Evolutionary conservation across 2,888 invertebrate genomes (phyloP), one percentile per base, ranked within the genome.

Genomic region (Mechanitis messenoides): DNA sequence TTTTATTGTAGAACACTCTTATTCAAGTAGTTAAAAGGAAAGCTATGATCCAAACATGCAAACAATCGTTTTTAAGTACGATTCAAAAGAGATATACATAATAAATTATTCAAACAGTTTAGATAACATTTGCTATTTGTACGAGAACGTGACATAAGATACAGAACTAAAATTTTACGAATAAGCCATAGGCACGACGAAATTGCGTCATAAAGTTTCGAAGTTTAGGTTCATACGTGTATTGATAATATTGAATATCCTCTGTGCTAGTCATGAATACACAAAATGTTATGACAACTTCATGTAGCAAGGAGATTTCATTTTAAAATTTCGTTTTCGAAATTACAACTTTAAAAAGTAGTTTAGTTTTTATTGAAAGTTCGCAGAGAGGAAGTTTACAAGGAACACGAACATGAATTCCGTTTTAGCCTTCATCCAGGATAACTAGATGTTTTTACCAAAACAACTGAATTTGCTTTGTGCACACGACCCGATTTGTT

Each of bases 391-490:
- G 62, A 56, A 45, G 47, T 53, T 45, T 53, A 55, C 45, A 55
- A 50, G 58, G 60, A 61, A 61, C 47, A 58, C 50, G 64, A 58
- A 63, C 63, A 67, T 50, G 65, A 56, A 56, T 63, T 65, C 53
- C 63, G 59, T 65, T 67, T 65, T 55, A 67, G 63, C 63, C 56
- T 61, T 56, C 60, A 60, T 50, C 46, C 59, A 47, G 61, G 45
- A 56, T 64, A 63, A 63, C 62, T 61, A 55, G 61, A 59, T 67
- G 58, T 59, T 59, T 62, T 61, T 58, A 62, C 50, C 50, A 61
- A 63, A 65, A 65, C 63, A 63, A 58, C 58, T 59, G 31, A 65
- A 63, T 61, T 61, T 60, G 55, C 58, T 65, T 62, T 62, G 62
- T 65, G 55, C 59, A 62, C 55, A 62, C 56, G 55, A 58, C 55